Base-by-base conservation (phyloP, 2,888 invertebrate species). In the Pterostichus madidus region DNA sequence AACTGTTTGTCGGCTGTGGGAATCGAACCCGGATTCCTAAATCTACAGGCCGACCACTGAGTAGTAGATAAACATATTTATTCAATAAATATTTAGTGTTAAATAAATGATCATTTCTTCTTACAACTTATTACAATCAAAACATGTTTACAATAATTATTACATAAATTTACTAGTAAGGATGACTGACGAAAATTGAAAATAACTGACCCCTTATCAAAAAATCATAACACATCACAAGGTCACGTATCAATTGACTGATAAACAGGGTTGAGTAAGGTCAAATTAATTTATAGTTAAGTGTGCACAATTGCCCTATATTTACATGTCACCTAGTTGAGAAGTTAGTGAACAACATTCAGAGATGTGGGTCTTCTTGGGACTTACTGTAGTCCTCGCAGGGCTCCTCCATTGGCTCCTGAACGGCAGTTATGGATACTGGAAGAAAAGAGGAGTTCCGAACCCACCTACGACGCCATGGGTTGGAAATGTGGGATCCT, bases 401-500 rank as follows among this genome's bases (percentile, higher is more conserved):
- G 49, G 77, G 6, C 31, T 76, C 5, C 35, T 75, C 13, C 77
- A 83, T 15, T 83, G 77, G 76, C 35, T 83, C 4, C 35, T 77
- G 15, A 83, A 77, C 76, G 76, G 76, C 7, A 46, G 64, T 11
- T 85, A 85, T 80, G 68, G 78, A 59, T 87, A 86, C 79, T 88
- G 87, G 87, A 84, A 86, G 79, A 87, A 85, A 76, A 83, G 85
- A 13, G 86, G 86, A 17, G 85, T 88, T 8, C 86, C 86, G 5
- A 85, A 85, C 61, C 86, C 87, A 17, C 83, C 84, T 64, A 86
- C 86, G 1, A 84, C 71, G 15, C 84, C 85, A 8, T 84, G 86
- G 80, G 85, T 86, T 52, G 87, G 87, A n/a, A 88, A 88, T 85
- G 71, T 88, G 5, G 86, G 85, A 8, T 85, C 85, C n/a, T 84